A percentile compares a stretch with the other conserved stretches of the same genome.
phyloP scores from a whole-genome alignment of 2,888 invertebrate species.

The Drosophila anceps region DNA sequence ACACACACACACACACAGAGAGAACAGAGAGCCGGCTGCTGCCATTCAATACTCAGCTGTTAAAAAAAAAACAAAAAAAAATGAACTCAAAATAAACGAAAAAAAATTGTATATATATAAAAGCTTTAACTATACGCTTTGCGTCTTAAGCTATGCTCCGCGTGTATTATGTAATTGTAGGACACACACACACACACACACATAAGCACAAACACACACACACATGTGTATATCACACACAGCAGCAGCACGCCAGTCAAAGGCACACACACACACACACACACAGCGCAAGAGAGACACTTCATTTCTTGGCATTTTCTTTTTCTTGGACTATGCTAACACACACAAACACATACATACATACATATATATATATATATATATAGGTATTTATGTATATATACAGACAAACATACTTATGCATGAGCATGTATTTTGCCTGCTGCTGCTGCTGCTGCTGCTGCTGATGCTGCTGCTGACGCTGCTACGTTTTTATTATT shows the following conservation, averaged over 20 bases:
- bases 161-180: constrained; percentile 79
- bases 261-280: constrained; percentile 27
- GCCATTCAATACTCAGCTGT: constrained; percentile 28
- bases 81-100: constrained; percentile 11
- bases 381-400: not conserved
- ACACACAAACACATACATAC: constrained; percentile 31
- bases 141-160: constrained; percentile 68
- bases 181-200: constrained; percentile 45
- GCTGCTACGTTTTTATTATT: constrained; percentile 76
- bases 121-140: constrained; percentile 61
- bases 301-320: constrained; percentile 77
- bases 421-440: constrained; percentile 56
- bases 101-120: not conserved
- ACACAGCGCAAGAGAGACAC: constrained; percentile 64
- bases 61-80: constrained; percentile 7
- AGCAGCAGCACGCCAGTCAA: constrained; percentile 25
- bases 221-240: constrained; percentile 13
- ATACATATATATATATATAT: constrained; percentile 3
- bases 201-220: constrained; percentile 30
- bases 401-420: constrained; percentile 43
- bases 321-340: constrained; percentile 50
- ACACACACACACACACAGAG: constrained; percentile 7
- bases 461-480: constrained; percentile 57
- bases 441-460: constrained; percentile 46
- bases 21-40: constrained; percentile 23